These are phyloP conservation scores for Trachymyrmex cornetzi DNA, from an alignment of 1,140 invertebrate species.

Conservation along the genomic window DNA sequence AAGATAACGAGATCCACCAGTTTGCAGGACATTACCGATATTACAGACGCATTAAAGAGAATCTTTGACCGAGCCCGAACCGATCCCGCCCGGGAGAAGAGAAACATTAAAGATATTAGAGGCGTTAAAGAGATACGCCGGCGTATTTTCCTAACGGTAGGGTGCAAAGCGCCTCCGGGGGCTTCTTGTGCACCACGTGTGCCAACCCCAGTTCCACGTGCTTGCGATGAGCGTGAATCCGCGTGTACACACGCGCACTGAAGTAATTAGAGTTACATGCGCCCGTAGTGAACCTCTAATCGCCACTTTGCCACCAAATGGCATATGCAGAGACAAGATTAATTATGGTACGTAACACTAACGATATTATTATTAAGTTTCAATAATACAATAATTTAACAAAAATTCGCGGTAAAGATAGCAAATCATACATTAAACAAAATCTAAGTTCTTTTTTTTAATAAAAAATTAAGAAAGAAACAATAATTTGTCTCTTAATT, in stretches of 20 bases:
- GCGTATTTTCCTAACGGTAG: conserved; percentile 50
- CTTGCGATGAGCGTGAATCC: background rate
- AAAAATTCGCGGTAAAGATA: background rate
- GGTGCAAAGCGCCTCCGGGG: conserved; percentile 47
- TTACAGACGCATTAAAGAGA: conserved; percentile 40
- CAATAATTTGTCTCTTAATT: background rate
- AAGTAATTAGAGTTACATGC: conserved; percentile 30
- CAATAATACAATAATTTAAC: background rate
- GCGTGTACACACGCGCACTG: conserved; percentile 2
- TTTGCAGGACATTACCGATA: conserved; percentile 54
- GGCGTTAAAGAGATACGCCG: conserved; percentile 59
- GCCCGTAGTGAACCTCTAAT: background rate
- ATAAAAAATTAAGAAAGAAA: background rate
- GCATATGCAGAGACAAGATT: conserved; percentile 1
- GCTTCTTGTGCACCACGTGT: conserved; percentile 34
- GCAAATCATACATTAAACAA: background rate
- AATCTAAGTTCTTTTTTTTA: background rate
- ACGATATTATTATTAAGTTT: background rate
- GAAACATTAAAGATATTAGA: conserved; percentile 67
- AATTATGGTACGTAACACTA: background rate
- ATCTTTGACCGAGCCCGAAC: conserved; percentile 2
- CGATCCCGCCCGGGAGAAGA: background rate
- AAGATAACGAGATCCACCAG: conserved; percentile 27
- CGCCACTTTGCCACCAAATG: conserved; percentile 9
- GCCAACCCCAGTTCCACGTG: conserved; percentile 23